Evolutionary conservation across 2,113 vertebrate species (phyloP), one percentile per base, ranked within the genome.

Genomic region (Madoqua kirkii): DNA sequence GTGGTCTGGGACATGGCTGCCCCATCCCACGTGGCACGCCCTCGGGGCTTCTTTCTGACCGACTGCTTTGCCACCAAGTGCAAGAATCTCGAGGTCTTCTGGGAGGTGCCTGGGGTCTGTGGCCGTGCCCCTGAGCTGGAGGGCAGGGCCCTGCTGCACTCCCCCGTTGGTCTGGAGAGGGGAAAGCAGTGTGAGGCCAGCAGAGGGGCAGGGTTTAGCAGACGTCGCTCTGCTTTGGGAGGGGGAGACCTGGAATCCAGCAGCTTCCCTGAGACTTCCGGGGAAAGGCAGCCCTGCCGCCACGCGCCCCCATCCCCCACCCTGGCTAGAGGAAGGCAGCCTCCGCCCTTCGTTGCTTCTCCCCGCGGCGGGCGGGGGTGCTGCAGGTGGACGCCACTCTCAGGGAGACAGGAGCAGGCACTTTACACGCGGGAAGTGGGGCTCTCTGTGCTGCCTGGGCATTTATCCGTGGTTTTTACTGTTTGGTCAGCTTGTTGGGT

Each of bases 361-460:
- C 29, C 19, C 29, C 45, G 0, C 2, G 1, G 50, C 45, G 1
- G 50, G 60, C 15, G 4, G 7, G 78, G 7, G 21, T 7, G 29
- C 43, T 33, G 43, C 10, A 11, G 27, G 29, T 36, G 57, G 40
- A 19, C 13, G 57, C 19, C 84, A 5, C 6, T 16, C 6, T 5
- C 6, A 13, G 10, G 6, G 67, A n/a, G 59, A 13, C 40, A 6
- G 79, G n/a, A 23, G 67, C 36, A 52, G 31, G 7, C 14, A 3
- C 12, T 13, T 25, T 3, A 4, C 33, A 13, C 43, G 21, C 36
- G 7, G 1, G n/a, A 9, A 0, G 40, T 5, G 9, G 3, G 2
- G 31, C 14, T 29, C 19, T 45, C 29, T 14, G 2, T 1, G 23
- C 71, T 3, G 43, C 27, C 45, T 31, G 54, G 52, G 31, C 2